Evolutionary conservation across 2,113 vertebrate species (phyloP).

Genomic region (Fulmarus glacialis): DNA sequence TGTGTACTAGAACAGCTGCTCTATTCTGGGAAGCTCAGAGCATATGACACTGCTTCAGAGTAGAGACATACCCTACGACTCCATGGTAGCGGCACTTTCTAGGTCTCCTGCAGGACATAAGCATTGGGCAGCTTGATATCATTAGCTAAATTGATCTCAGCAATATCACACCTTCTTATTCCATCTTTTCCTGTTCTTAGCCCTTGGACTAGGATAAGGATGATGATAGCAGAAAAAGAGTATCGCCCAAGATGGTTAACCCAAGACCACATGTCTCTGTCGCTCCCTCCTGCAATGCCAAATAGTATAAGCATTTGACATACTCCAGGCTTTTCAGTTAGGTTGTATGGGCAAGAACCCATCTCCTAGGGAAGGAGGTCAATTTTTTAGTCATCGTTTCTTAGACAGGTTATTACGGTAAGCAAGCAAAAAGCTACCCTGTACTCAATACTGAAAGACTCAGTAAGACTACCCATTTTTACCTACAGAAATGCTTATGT

Average conservation of each 20-base stretch:
- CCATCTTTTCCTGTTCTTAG: neutral
- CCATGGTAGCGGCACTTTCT: neutral
- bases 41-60: neutral
- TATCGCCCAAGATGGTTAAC: neutral
- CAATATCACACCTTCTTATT: neutral
- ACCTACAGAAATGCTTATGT: neutral
- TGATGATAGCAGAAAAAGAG: neutral
- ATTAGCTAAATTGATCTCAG: neutral
- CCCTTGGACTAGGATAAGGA: neutral
- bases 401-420: neutral
- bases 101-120: neutral
- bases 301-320: neutral
- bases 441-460: neutral
- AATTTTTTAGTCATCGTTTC: neutral
- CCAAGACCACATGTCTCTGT: neutral
- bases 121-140: neutral
- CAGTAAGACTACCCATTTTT: neutral
- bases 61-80: rapidly evolving
- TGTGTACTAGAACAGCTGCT: neutral
- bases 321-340: neutral
- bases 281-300: neutral
- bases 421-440: neutral
- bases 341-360: neutral
- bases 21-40: neutral
- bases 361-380: neutral